A percentile compares a stretch with the other conserved stretches of the same genome.
phyloP scores from a whole-genome alignment of 1,140 invertebrate species.

The Bombus confusus region DNA sequence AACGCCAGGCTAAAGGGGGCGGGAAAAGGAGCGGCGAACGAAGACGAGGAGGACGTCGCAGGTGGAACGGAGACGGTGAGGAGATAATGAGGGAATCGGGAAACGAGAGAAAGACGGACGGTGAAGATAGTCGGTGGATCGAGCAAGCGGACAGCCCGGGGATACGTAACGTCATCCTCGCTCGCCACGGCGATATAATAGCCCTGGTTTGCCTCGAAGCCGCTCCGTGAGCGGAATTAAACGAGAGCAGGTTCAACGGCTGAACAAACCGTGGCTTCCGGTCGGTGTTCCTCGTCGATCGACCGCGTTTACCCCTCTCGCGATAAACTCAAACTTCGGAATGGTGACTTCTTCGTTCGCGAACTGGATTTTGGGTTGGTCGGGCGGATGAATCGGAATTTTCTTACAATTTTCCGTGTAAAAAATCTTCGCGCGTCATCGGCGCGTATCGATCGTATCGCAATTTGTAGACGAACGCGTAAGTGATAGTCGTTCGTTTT shows the following conservation, averaged over 20 bases:
- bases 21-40: slow-evolving; percentile 21
- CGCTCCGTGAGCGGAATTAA: slow-evolving; percentile 67
- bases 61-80: neutral
- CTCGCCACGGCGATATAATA: slow-evolving; percentile 61
- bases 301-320: neutral
- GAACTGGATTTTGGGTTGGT: too few species aligned
- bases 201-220: slow-evolving; percentile 59
- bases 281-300: slow-evolving; percentile 22
- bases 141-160: slow-evolving; percentile 47
- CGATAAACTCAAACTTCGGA: neutral
- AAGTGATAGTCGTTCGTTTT: neutral
- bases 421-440: neutral
- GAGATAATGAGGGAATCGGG: slow-evolving; percentile 35
- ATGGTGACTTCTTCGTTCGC: too few species aligned
- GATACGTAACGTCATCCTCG: slow-evolving; percentile 65
- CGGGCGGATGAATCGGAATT: too few species aligned
- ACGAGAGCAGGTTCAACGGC: slow-evolving; percentile 66
- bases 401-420: too few species aligned
- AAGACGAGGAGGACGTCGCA: neutral
- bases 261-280: slow-evolving; percentile 67
- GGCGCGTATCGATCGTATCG: too few species aligned
- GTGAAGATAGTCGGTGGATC: slow-evolving; percentile 33
- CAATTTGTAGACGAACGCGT: too few species aligned
- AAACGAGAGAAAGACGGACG: slow-evolving; percentile 36
- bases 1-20: neutral